Evolutionary conservation across 2,113 vertebrate species (phyloP).

Genomic region (Hemiprocne comata): DNA sequence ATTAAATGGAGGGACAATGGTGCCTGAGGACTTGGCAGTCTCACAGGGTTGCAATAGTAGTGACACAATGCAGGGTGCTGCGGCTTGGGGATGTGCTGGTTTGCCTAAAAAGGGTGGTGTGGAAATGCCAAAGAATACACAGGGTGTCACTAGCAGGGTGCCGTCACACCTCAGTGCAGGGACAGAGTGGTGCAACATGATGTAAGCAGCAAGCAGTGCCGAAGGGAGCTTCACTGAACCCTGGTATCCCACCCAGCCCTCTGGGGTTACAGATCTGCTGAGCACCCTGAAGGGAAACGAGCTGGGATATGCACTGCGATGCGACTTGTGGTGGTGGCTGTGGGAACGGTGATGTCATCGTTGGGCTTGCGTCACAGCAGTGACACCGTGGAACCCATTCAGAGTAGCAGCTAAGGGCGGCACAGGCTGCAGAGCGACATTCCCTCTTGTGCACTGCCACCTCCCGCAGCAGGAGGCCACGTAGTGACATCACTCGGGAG

Average conservation of each 20-base stretch:
- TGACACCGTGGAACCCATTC: background rate
- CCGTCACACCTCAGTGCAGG: background rate
- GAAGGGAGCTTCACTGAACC: too few species aligned
- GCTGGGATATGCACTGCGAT: fast-evolving
- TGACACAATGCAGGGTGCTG: background rate
- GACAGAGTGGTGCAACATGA: too few species aligned
- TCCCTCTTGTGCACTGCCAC: background rate
- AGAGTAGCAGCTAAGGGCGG: background rate
- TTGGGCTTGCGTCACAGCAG: background rate
- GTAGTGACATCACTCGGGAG: background rate
- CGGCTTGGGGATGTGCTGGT: fast-evolving
- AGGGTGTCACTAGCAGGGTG: fast-evolving
- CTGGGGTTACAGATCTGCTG: fast-evolving
- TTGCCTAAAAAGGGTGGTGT: background rate
- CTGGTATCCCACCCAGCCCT: fast-evolving
- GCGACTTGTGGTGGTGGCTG: fast-evolving
- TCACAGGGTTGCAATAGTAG: background rate
- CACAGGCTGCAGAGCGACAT: too few species aligned
- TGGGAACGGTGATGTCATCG: fast-evolving
- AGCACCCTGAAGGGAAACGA: fast-evolving
- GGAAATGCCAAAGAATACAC: background rate
- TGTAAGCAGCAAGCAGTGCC: too few species aligned
- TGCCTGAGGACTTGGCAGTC: background rate
- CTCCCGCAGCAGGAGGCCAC: background rate
- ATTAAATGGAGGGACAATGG: background rate